Percentiles rank a stretch among this genome's conserved stretches.
These are phyloP conservation scores for Cottus gobio DNA, from an alignment of 2,113 vertebrate genomes.

Conservation along the genomic window DNA sequence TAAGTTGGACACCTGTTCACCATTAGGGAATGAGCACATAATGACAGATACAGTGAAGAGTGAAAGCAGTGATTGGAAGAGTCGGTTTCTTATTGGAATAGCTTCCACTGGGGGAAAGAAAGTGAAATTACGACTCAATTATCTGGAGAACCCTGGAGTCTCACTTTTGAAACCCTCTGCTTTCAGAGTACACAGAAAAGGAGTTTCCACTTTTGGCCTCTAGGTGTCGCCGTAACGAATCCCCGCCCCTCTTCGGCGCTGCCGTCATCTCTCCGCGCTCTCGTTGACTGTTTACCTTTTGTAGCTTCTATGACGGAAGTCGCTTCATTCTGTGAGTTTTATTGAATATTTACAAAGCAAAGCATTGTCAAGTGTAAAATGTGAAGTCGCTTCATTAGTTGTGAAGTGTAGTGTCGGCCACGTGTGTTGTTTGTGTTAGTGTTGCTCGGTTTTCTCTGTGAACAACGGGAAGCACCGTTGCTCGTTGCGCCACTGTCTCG, in stretches of 20 bases:
- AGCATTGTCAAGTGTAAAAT: background rate
- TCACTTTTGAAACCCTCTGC: background rate
- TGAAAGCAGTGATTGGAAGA: background rate
- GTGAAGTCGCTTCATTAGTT: background rate
- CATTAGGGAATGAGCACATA: background rate
- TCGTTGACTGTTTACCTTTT: constrained; percentile 56
- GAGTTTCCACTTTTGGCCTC: constrained; percentile 42
- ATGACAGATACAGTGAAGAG: background rate
- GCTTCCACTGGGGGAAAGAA: background rate
- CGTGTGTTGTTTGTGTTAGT: background rate
- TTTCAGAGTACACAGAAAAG: background rate
- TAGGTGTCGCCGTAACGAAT: constrained; percentile 60
- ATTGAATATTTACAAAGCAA: background rate
- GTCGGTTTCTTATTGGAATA: background rate
- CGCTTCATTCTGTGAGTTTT: constrained; percentile 49
- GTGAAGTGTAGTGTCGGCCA: background rate
- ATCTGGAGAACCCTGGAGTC: background rate
- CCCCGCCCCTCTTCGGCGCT: background rate
- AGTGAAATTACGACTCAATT: constrained; percentile 19
- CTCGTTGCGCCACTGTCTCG: background rate
- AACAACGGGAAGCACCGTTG: background rate
- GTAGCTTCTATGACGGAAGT: constrained; percentile 26
- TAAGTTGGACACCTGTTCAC: constrained; percentile 15
- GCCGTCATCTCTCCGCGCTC: background rate
- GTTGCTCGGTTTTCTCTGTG: background rate